These are phyloP conservation scores for Carterocephalus palaemon DNA, from an alignment of 2,888 invertebrate species.

Conservation along the genomic window DNA sequence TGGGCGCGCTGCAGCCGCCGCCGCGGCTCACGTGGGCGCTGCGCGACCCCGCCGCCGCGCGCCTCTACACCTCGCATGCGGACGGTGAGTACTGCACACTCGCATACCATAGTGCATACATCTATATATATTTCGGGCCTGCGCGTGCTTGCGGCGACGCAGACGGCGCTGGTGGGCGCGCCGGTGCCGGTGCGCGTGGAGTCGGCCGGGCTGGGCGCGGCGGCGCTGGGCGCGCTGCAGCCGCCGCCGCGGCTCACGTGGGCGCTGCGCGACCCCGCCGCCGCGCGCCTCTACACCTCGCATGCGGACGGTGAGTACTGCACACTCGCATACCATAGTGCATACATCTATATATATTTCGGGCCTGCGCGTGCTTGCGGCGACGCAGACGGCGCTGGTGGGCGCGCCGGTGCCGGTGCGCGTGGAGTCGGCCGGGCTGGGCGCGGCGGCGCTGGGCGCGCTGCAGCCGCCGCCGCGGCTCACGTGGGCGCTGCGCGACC, in stretches of 20 bases:
- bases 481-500: too few relatives aligned
- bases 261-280: slow-evolving; percentile 54
- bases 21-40: slow-evolving; percentile 62
- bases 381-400: too few relatives aligned
- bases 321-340: too few relatives aligned
- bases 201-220: slow-evolving; percentile 50
- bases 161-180: slow-evolving; percentile 54
- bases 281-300: slow-evolving; percentile 56
- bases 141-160: slow-evolving; percentile 56
- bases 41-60: slow-evolving; percentile 54
- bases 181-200: slow-evolving; percentile 59
- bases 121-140: slow-evolving; percentile 61
- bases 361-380: too few relatives aligned
- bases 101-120: too few relatives aligned
- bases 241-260: slow-evolving; percentile 63
- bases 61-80: slow-evolving; percentile 55
- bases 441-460: too few relatives aligned
- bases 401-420: too few relatives aligned
- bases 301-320: slow-evolving; percentile 54
- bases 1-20: slow-evolving; percentile 57
- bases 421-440: too few relatives aligned
- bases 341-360: too few relatives aligned
- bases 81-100: slow-evolving; percentile 55
- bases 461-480: too few relatives aligned
- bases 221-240: slow-evolving; percentile 53